A percentile compares a stretch with the other conserved stretches of the same genome.
Evolutionary conservation across 1,140 invertebrate genomes (phyloP).

Genomic region (Seison nebaliae): DNA sequence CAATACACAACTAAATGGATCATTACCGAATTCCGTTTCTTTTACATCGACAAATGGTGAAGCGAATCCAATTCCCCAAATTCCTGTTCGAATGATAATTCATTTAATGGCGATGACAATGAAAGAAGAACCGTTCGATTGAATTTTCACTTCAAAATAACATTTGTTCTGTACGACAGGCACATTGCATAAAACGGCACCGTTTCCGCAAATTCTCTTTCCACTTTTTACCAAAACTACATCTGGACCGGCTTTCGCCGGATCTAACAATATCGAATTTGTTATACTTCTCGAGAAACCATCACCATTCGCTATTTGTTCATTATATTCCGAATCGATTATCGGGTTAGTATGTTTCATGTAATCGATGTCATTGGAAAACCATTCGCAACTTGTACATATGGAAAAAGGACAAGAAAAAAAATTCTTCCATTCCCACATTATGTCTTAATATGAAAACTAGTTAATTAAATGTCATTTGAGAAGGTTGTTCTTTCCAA

Average conservation of each 20-base stretch:
- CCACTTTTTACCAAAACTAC: slow-evolving; percentile 92
- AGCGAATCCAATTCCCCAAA: slow-evolving; percentile 75
- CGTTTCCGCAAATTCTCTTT: slow-evolving; percentile 67
- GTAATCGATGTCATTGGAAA: no score
- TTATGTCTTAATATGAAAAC: no score
- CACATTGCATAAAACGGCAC: slow-evolving; percentile 51
- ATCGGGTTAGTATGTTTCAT: no score
- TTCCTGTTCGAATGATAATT: slow-evolving; percentile 25
- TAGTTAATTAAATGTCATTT: no score
- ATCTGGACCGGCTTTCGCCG: slow-evolving; percentile 44
- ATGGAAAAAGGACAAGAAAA: no score
- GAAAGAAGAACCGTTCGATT: slow-evolving; percentile 46
- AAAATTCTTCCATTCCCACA: no score
- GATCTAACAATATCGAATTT: no score
- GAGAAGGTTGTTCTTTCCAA: no score
- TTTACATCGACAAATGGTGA: slow-evolving; percentile 59
- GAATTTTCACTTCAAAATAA: slow-evolving; percentile 92
- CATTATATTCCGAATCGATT: no score
- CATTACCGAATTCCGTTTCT: slow-evolving; percentile 49
- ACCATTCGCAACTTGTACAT: no score
- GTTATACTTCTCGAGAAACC: no score
- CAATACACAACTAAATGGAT: slow-evolving; percentile 69
- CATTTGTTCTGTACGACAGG: slow-evolving; percentile 83
- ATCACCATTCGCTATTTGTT: no score
- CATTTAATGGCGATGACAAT: slow-evolving; percentile 5